phyloP scores from a whole-genome alignment of 2,888 invertebrate genomes.

The Halictus ligatus region DNA sequence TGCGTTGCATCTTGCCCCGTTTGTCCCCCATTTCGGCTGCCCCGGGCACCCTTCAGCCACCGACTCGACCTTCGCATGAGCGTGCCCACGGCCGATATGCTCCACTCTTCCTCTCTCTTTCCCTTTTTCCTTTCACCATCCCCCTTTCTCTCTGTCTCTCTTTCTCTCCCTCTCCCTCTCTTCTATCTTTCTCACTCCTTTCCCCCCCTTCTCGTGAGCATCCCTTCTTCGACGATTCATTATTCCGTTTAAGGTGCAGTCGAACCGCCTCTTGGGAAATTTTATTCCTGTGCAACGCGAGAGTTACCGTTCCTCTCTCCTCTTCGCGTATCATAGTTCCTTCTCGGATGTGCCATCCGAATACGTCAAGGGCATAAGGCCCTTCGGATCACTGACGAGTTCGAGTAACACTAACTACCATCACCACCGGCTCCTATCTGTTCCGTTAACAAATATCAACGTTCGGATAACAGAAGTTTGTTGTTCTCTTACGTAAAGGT shows the following conservation, averaged over 20 bases:
- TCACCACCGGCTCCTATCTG: neutral
- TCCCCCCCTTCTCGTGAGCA: constrained; percentile 11
- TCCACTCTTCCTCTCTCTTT: constrained; percentile 29
- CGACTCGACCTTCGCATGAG: constrained; percentile 67
- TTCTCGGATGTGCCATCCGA: neutral
- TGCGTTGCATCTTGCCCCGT: constrained; percentile 83
- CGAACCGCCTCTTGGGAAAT: constrained; percentile 17
- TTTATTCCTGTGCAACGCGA: constrained; percentile 6
- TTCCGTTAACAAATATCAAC: too few relatives aligned
- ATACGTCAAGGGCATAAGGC: neutral
- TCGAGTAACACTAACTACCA: neutral
- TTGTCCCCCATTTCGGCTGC: constrained; percentile 73
- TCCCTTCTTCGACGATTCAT: constrained; percentile 34
- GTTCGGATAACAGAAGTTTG: too few relatives aligned
- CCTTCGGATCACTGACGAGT: neutral
- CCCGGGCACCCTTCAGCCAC: constrained; percentile 70
- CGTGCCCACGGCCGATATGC: constrained; percentile 41
- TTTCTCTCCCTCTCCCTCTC: neutral
- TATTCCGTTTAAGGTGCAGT: constrained; percentile 20
- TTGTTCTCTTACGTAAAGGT: too few relatives aligned
- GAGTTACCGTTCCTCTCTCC: neutral
- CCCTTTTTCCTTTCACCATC: constrained; percentile 3
- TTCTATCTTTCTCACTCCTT: neutral
- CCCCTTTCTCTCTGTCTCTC: neutral
- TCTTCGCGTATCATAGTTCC: neutral